Conservation (phyloP, 2,888 invertebrate species). For the Magallana nippona region DNA sequence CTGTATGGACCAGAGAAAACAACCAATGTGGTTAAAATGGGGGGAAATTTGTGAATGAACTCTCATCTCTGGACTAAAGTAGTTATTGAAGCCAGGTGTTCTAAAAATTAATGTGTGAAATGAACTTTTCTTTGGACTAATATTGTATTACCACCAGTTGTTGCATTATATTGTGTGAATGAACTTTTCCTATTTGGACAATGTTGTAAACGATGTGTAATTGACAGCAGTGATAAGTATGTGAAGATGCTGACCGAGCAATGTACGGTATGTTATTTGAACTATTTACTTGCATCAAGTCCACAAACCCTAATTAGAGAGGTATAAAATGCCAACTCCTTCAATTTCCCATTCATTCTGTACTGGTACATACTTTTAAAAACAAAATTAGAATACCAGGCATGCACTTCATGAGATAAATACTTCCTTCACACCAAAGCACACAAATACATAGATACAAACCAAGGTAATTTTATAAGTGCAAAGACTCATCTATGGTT, state of each 20-base stretch:
- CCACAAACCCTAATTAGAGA: background rate
- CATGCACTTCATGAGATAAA: too few species aligned
- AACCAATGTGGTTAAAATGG: background rate
- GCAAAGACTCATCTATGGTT: too few species aligned
- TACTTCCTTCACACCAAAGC: too few species aligned
- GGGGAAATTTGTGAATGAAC: conserved; percentile 11
- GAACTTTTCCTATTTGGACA: conserved; percentile 42
- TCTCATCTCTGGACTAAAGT: conserved; percentile 16
- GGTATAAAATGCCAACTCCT: too few species aligned
- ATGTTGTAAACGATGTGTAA: conserved; percentile 26
- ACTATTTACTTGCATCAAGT: conserved; percentile 16
- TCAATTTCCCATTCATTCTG: too few species aligned
- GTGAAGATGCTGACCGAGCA: conserved; percentile 33
- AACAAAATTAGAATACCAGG: too few species aligned
- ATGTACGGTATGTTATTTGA: conserved; percentile 32
- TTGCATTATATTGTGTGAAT: conserved; percentile 35
- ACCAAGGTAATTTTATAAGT: too few species aligned
- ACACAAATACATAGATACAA: too few species aligned
- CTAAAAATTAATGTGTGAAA: conserved; percentile 32
- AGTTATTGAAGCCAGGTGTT: conserved; percentile 27
- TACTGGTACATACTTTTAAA: too few species aligned
- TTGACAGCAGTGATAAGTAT: conserved; percentile 31
- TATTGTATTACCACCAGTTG: conserved; percentile 1
- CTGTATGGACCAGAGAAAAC: conserved; percentile 33
- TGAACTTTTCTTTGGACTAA: conserved; percentile 33